Evolutionary conservation across 2,113 vertebrate genomes (phyloP), one percentile per base, ranked within the genome.

Genomic region (Hoplias malabaricus): DNA sequence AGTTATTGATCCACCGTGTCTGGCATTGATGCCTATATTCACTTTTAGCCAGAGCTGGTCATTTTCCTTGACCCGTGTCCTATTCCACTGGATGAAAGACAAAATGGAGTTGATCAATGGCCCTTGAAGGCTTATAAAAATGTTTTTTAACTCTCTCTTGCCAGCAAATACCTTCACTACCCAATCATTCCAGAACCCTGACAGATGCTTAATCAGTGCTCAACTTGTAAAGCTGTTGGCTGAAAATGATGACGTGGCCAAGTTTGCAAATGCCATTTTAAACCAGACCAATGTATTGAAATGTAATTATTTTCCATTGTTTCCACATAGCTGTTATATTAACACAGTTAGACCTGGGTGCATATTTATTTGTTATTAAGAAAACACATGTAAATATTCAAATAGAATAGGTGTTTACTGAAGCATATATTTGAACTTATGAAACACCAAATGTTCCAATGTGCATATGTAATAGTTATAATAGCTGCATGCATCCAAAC

Each of bases 1-100:
- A 93, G 84, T 92, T 92, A 93, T 91, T 91, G 90, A 92, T 88
- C 79, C 79, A 68, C 73, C 27, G 53, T 80, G 66, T 38, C 68
- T 48, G 72, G 82, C 77, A 67, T 69, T 69, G 75, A 38, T 84
- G 88, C 85, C 87, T 82, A 80, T 85, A 73, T 78, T 71, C 79
- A 75, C 75, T 88, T 86, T 87, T 81, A 84, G 82, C 79, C 82
- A 43, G 73, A 63, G 23, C 66, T 36, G 10, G 31, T 63, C 59
- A 80, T 42, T 78, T 73, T 82, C 34, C 54, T 65, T 19, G 31
- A 74, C 29, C 40, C 2, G 23, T 29, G 75, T 57, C 65, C 38
- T 69, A 50, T 63, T 57, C 25, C 36, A 43, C 21, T 65, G 29
- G 40, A 19, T 54, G 46, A 21, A 65, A 63, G 59, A 61, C 53